phyloP scores from a whole-genome alignment of 2,113 vertebrate genomes.

The Labeo catla region DNA sequence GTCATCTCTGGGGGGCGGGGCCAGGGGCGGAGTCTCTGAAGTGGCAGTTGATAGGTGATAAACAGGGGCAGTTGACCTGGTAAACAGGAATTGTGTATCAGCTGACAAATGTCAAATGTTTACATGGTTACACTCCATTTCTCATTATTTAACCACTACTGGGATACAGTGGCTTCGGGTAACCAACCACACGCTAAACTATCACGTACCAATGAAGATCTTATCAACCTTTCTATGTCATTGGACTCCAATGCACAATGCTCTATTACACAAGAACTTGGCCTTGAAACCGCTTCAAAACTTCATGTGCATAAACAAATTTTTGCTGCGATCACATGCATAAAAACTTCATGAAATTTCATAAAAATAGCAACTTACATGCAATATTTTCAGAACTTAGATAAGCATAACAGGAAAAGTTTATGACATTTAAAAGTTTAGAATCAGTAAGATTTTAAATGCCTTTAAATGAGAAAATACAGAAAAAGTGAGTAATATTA shows the following conservation, averaged over 20 bases:
- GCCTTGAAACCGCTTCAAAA: background rate
- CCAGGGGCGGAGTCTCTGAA: conserved; percentile 79
- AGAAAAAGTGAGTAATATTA: too few species aligned
- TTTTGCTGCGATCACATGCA: background rate
- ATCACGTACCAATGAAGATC: background rate
- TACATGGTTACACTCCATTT: too few species aligned
- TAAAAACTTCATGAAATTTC: background rate
- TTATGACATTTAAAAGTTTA: too few species aligned
- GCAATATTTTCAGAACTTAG: too few species aligned
- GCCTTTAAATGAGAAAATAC: too few species aligned
- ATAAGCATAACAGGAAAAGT: too few species aligned
- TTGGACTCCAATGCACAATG: background rate
- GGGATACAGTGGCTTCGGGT: background rate
- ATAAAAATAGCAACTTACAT: too few species aligned
- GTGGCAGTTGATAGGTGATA: conserved; percentile 64
- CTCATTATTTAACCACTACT: background rate
- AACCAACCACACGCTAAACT: background rate
- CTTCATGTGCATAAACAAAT: background rate
- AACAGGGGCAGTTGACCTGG: conserved; percentile 64
- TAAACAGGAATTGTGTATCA: conserved; percentile 17
- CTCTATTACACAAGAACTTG: background rate
- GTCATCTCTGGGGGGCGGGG: conserved; percentile 90
- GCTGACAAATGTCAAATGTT: too few species aligned
- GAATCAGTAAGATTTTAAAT: too few species aligned
- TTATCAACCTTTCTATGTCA: background rate